Percentiles rank a stretch among this genome's conserved stretches.
Conservation (phyloP, 2,113 vertebrate genomes). For the Pyrgilauda ruficollis region DNA sequence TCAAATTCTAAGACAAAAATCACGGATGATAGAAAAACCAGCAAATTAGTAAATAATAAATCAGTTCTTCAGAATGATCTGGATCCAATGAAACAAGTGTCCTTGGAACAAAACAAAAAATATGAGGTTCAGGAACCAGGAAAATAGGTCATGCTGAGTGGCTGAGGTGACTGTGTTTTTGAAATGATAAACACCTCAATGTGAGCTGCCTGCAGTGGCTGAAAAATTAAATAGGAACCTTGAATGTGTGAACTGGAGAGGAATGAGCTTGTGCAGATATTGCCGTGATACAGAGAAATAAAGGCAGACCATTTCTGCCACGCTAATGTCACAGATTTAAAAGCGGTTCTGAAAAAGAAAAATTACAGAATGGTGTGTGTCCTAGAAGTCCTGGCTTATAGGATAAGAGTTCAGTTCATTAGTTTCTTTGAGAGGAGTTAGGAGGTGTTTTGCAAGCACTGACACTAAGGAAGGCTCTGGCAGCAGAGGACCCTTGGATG, state of each 20-base stretch:
- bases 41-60: slow-evolving; percentile 8
- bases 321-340: neutral
- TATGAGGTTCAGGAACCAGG: slow-evolving; percentile 2
- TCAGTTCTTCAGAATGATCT: neutral
- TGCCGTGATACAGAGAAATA: neutral
- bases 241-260: neutral
- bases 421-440: neutral
- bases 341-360: neutral
- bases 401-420: neutral
- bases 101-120: neutral
- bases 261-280: neutral
- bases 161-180: slow-evolving; percentile 25
- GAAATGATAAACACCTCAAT: slow-evolving; percentile 36
- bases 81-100: neutral
- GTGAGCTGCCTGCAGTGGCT: neutral
- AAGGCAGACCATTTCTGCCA: neutral
- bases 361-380: neutral
- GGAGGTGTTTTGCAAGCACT: neutral
- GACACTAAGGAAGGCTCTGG: neutral
- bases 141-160: slow-evolving; percentile 48
- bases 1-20: neutral
- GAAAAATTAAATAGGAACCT: slow-evolving; percentile 27
- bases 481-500: neutral
- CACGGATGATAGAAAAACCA: neutral
- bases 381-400: neutral